Evolutionary conservation across 1,140 invertebrate species (phyloP).

Genomic region (Leptinotarsa texana): DNA sequence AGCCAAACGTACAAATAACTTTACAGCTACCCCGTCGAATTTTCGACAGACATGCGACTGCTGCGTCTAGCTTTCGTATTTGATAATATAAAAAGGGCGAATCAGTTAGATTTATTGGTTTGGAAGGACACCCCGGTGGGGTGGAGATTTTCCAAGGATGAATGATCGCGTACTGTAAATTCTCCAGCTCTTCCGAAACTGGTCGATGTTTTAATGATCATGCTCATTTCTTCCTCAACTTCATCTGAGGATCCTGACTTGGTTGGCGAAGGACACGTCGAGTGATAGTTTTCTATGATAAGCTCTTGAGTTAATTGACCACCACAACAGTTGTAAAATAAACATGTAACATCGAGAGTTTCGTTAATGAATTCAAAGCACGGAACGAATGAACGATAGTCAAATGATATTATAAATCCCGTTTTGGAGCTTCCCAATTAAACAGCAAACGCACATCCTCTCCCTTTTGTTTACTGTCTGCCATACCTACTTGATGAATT

Average conservation of each 20-base stretch:
- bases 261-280: too few species aligned
- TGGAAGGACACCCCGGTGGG: background rate
- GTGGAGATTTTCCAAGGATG: background rate
- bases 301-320: too few species aligned
- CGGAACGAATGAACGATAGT: background rate
- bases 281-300: background rate
- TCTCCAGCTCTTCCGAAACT: background rate
- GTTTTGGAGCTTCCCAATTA: background rate
- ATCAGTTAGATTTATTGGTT: background rate
- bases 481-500: conserved; percentile 33
- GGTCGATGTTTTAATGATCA: too few species aligned
- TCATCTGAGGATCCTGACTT: background rate
- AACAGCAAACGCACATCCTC: background rate
- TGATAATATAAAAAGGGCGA: background rate
- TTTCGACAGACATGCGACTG: conserved; percentile 10
- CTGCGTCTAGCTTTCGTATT: background rate
- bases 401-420: background rate
- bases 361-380: background rate
- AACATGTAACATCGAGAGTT: background rate
- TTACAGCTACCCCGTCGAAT: conserved; percentile 12
- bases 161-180: too few species aligned
- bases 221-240: too few species aligned
- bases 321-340: background rate
- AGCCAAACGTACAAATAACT: conserved; percentile 29
- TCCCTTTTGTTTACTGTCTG: conserved; percentile 23